Conservation (phyloP, 2,888 invertebrate species). For the Pocota personata region DNA sequence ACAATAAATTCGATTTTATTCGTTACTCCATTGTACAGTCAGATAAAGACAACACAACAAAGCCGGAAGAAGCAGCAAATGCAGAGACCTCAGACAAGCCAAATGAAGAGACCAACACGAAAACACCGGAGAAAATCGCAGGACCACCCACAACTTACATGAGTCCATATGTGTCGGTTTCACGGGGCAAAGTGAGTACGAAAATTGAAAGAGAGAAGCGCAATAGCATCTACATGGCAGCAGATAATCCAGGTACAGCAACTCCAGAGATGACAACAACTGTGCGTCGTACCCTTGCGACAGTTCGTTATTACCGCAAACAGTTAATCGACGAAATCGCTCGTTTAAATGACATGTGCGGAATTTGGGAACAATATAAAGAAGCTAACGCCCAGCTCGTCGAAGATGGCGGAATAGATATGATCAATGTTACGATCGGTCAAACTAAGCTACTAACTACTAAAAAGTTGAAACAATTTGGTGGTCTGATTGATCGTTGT, state of each 20-base stretch:
- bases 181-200: slow-evolving; percentile 84
- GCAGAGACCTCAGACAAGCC: not conserved
- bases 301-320: slow-evolving; percentile 79
- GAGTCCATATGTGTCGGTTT: slow-evolving; percentile 84
- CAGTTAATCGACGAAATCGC: slow-evolving; percentile 83
- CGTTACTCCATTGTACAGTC: slow-evolving; percentile 75
- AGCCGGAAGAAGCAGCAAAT: not conserved
- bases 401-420: slow-evolving; percentile 80
- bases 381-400: slow-evolving; percentile 79
- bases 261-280: not conserved
- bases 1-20: slow-evolving; percentile 75
- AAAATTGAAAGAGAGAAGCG: slow-evolving; percentile 83
- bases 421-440: slow-evolving; percentile 88
- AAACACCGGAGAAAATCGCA: slow-evolving; percentile 16
- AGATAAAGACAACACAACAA: not conserved
- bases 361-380: slow-evolving; percentile 83
- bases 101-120: not conserved
- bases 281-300: slow-evolving; percentile 75
- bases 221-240: slow-evolving; percentile 77
- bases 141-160: slow-evolving; percentile 76
- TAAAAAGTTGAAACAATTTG: slow-evolving; percentile 90
- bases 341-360: slow-evolving; percentile 83
- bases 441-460: slow-evolving; percentile 89
- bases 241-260: slow-evolving; percentile 14
- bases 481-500: slow-evolving; percentile 83